These are phyloP conservation scores for Cydia amplana DNA, from an alignment of 1,140 invertebrate genomes.

Conservation along the genomic window DNA sequence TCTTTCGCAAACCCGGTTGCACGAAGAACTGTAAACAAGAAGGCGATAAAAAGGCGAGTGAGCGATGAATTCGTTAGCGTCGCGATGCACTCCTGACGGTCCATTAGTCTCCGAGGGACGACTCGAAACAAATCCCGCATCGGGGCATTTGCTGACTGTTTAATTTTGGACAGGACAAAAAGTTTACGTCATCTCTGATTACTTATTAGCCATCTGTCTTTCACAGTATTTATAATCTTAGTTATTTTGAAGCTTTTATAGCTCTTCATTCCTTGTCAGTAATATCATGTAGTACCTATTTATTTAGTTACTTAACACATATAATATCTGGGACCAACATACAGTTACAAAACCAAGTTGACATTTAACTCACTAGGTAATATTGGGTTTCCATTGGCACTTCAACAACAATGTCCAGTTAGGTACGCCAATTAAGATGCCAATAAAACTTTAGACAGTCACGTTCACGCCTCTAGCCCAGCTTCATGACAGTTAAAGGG, in stretches of 20 bases:
- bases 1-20: neutral
- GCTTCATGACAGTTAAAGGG: constrained; percentile 13
- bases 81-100: constrained; percentile 41
- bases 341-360: neutral
- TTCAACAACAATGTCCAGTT: neutral
- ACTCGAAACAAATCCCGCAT: constrained; percentile 5
- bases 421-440: constrained; percentile 4
- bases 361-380: neutral
- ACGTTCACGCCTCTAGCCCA: constrained; percentile 12
- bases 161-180: constrained; percentile 7
- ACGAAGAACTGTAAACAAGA: neutral
- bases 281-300: neutral
- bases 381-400: constrained; percentile 4
- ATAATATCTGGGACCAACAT: neutral
- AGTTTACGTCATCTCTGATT: neutral
- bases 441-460: constrained; percentile 5
- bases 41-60: constrained; percentile 38
- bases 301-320: neutral
- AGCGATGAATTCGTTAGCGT: constrained; percentile 53
- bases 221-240: neutral
- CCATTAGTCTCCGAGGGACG: constrained; percentile 31
- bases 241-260: too few relatives aligned
- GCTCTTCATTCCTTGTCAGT: too few relatives aligned
- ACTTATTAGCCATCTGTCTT: neutral
- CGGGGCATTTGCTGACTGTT: constrained; percentile 4